Evolutionary conservation across 2,888 invertebrate species (phyloP), one percentile per base, ranked within the genome.

Genomic region (Galerucella calmariensis): DNA sequence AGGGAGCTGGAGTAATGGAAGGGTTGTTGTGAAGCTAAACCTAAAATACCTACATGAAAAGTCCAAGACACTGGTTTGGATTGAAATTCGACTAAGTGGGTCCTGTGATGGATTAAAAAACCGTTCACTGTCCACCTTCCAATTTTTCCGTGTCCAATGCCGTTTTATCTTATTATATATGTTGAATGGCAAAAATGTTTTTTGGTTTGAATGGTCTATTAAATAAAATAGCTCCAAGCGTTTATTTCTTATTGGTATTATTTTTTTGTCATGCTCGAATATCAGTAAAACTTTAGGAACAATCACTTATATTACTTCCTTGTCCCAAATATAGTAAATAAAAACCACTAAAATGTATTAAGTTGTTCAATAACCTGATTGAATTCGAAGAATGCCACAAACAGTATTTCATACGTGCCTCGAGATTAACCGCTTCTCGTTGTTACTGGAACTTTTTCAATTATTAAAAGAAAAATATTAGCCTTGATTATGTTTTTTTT

Each of bases 351-450:
- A 69, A 63, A 69, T 44, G 62, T 51, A 69, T 69, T 62, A 63
- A 69, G 41, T 51, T 62, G 69, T 63, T 72, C 48, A 66, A 66
- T 58, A 66, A 66, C 27, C 72, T 58, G 24, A 66, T 56, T 56
- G 56, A 80, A 81, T 81, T 75, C 77, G 74, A 78, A 75, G 79
- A 79, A 77, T 79, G 73, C 79, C 73, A 58, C 80, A 72, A 80
- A 81, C 80, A 79, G 81, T 80, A 81, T 78, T 78, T 77, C 73
- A 77, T 78, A 81, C 81, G 81, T 81, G 81, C 58, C 41, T 56
- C 24, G 5, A 46, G 16, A 41, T 62, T 62, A 62, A 63, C 53
- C 61, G 46, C 35, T 48, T 48, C 68, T 44, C 8, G 41, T 59
- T 68, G n/a, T 51, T 27, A 59, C 14, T 16, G 8, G 3, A 46